Evolutionary conservation across 1,140 invertebrate species (phyloP).

Genomic region (Drosophila setifemur): DNA sequence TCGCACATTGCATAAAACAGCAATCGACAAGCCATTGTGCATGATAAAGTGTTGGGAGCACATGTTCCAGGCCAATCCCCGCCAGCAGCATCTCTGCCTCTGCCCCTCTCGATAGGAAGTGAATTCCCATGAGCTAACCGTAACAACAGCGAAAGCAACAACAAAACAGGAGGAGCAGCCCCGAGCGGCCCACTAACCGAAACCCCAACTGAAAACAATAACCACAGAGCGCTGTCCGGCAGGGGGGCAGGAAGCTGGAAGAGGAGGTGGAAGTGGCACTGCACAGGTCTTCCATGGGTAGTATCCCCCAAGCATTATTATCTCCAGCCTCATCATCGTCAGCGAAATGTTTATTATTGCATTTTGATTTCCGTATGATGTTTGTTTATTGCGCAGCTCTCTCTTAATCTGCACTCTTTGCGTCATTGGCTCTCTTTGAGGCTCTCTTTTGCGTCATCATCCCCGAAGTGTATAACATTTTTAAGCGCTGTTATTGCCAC

Average conservation of each 20-base stretch:
- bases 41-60: constrained; percentile 38
- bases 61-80: constrained; percentile 56
- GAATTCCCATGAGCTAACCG: constrained; percentile 26
- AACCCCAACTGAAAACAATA: constrained; percentile 65
- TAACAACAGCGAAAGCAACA: constrained; percentile 7
- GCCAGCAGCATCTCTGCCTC: constrained; percentile 13
- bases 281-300: constrained; percentile 25
- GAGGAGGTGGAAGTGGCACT: not conserved
- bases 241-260: not conserved
- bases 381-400: constrained; percentile 29
- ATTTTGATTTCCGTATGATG: constrained; percentile 74
- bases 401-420: constrained; percentile 3
- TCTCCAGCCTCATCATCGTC: constrained; percentile 45
- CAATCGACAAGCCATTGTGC: constrained; percentile 56
- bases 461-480: constrained; percentile 5
- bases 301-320: constrained; percentile 35
- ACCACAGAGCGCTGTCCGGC: constrained; percentile 48
- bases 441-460: constrained; percentile 16
- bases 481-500: constrained; percentile 15
- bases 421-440: constrained; percentile 2
- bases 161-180: not conserved
- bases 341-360: constrained; percentile 69
- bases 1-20: constrained; percentile 60
- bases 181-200: constrained; percentile 74
- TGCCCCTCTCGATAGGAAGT: constrained; percentile 53